Conservation (phyloP, 2,113 vertebrate species). For the zebrafish (Danio rerio) region GRCz12tu NC_133186.1:27210001-27210500, state of each 20-base stretch:
- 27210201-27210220: background rate
- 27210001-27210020: too few species aligned
- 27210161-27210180: slow-evolving; percentile 16
- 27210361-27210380: slow-evolving; percentile 79
- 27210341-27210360: slow-evolving; percentile 83
- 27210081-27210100: slow-evolving; percentile 7
- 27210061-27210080: background rate
- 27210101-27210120: background rate
- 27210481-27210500: slow-evolving; percentile 69
- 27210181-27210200: background rate
- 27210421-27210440: slow-evolving; percentile 59
- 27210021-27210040: background rate
- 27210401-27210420: slow-evolving; percentile 60
- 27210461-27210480: slow-evolving; percentile 55
- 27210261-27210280: slow-evolving; percentile 91
- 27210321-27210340: slow-evolving; percentile 87
- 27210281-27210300: slow-evolving; percentile 90
- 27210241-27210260: slow-evolving; percentile 78
- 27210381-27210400: slow-evolving; percentile 98
- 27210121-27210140: background rate
- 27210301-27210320: slow-evolving; percentile 90
- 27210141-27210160: background rate
- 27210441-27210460: slow-evolving; percentile 64
- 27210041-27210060: background rate
- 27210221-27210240: slow-evolving; percentile 32